Base-by-base conservation (phyloP, 2,797 vertebrate species). In the Lacerta agilis region DNA sequence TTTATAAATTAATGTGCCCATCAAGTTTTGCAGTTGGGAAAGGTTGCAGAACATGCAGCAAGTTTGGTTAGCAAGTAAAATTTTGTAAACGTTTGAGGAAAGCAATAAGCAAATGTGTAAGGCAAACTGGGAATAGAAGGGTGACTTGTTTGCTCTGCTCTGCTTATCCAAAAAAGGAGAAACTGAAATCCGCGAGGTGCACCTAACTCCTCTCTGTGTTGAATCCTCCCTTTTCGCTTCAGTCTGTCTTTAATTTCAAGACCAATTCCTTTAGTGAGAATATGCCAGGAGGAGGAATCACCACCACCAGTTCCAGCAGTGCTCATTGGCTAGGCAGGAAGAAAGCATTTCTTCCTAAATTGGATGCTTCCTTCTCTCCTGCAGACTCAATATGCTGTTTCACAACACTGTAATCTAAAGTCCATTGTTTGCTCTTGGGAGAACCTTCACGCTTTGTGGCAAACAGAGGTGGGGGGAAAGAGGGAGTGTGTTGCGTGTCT, bases 351-450 rank as follows among this genome's bases (percentile, higher is more conserved):
- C 82, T 92, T 91, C 95, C 36, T 94, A 92, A 95, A 96, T 75
- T 92, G 88, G 87, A 92, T 93, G 91, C 93, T 96, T 94, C 90
- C 90, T 95, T 95, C 90, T 95, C 58, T 92, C 91, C 88, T 92
- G 91, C 90, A 94, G 90, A 92, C 84, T 94, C 81, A 23, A 38
- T 94, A 81, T 82, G 66, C 87, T 88, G 90, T 95, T 95, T 95
- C 92, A 91, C 90, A 96, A 87, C 72, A 84, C 92, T 94, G 38
- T 93, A 89, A 95, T 92, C 82, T 88, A 76, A 79, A 91, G 83
- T 91, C 76, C 79, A 69, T 93, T 92, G 92, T 90, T 91, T 79
- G 76, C 93, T 90, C 89, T 92, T 94, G 92, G 89, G 20, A 64
- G 61, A 90, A 95, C 38, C 86, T 87, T 86, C 95, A 93, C 85